Percentiles rank a stretch among this genome's conserved stretches.
phyloP scores from a whole-genome alignment of 2,797 vertebrate species.

The Brotula barbata region DNA sequence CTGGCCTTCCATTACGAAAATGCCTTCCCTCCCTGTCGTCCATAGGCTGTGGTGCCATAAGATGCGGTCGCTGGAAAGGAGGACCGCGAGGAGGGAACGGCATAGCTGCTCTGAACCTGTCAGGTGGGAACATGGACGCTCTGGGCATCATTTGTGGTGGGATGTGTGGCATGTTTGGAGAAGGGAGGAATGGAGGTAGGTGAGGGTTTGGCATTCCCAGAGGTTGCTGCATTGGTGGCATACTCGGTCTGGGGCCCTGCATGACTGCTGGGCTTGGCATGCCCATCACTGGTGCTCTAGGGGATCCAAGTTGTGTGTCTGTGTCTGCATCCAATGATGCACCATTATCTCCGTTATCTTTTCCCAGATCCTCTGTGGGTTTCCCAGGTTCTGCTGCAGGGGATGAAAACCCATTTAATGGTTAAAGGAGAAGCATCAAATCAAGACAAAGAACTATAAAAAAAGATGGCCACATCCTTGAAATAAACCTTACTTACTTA shows the following conservation, averaged over 20 bases:
- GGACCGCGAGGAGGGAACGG: slow-evolving; percentile 66
- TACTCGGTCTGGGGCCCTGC: slow-evolving; percentile 47
- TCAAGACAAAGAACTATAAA: too few relatives aligned
- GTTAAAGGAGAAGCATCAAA: background rate
- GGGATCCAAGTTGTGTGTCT: slow-evolving; percentile 51
- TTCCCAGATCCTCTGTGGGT: slow-evolving; percentile 40
- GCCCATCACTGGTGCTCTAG: slow-evolving; percentile 44
- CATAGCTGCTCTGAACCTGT: slow-evolving; percentile 72
- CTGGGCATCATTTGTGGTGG: slow-evolving; percentile 67
- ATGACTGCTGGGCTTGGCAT: slow-evolving; percentile 44
- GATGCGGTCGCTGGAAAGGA: slow-evolving; percentile 58
- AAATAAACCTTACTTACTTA: too few relatives aligned
- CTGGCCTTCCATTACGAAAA: slow-evolving; percentile 58
- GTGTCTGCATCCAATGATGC: slow-evolving; percentile 7
- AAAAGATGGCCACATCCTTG: too few relatives aligned
- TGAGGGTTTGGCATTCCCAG: slow-evolving; percentile 58
- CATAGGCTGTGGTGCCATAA: slow-evolving; percentile 55
- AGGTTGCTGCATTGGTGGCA: slow-evolving; percentile 61
- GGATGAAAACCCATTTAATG: background rate
- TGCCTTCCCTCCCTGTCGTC: slow-evolving; percentile 51
- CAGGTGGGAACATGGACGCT: slow-evolving; percentile 64
- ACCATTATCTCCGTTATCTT: slow-evolving; percentile 19
- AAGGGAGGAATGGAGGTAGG: slow-evolving; percentile 59
- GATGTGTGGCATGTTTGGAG: slow-evolving; percentile 66
- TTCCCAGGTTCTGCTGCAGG: slow-evolving; percentile 33